Percentiles rank a stretch among this genome's conserved stretches.
Evolutionary conservation across 1,140 invertebrate species (phyloP).

Genomic region (roundworm (Caenorhabditis elegans)): DNA sequence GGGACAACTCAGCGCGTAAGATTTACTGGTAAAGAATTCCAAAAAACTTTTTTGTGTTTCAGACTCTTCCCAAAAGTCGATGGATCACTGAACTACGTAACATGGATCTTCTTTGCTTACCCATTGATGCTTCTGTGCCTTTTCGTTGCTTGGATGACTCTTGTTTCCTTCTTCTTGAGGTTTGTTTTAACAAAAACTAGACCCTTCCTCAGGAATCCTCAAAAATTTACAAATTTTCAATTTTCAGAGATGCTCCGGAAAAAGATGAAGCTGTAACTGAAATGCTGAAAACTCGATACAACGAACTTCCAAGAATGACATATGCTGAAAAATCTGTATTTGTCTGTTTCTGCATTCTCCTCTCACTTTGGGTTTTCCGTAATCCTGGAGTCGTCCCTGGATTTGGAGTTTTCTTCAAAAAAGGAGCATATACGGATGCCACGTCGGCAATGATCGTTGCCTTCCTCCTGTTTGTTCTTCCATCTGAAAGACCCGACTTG

Average conservation of each 20-base stretch:
- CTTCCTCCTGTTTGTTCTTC: constrained; percentile 67
- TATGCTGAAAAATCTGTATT: constrained; percentile 77
- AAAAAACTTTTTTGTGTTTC: too few relatives aligned
- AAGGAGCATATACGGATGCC: constrained; percentile 68
- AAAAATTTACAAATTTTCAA: background rate
- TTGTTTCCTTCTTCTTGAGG: constrained; percentile 41
- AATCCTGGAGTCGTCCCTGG: constrained; percentile 78
- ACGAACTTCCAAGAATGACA: constrained; percentile 38
- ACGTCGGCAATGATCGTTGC: constrained; percentile 67
- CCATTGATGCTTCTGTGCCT: constrained; percentile 66
- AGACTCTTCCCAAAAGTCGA: constrained; percentile 52
- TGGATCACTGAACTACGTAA: constrained; percentile 66
- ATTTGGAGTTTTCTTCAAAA: constrained; percentile 70
- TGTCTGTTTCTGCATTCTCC: constrained; percentile 76
- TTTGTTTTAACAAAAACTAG: background rate
- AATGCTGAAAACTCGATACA: constrained; percentile 39
- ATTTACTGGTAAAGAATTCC: too few relatives aligned
- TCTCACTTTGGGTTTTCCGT: constrained; percentile 84
- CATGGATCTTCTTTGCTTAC: constrained; percentile 68
- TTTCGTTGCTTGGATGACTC: constrained; percentile 62
- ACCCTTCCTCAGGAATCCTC: too few relatives aligned
- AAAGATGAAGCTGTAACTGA: constrained; percentile 46
- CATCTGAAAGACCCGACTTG: constrained; percentile 50
- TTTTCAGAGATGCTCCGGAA: constrained; percentile 41
- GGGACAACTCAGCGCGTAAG: constrained; percentile 53